Evolutionary conservation across 1,140 invertebrate genomes (phyloP).

Genomic region (Pogonus chalceus): DNA sequence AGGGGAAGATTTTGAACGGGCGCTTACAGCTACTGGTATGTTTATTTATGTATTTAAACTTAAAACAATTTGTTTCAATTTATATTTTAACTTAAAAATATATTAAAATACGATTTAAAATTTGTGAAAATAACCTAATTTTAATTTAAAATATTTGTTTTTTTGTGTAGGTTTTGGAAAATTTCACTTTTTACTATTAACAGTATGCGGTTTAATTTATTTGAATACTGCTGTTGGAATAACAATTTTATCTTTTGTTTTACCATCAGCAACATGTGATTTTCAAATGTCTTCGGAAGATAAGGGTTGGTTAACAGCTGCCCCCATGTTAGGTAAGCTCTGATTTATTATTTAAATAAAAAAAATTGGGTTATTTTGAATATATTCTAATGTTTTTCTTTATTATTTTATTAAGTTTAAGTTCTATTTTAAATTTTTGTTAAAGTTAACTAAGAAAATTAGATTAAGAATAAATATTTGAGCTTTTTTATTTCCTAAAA

Average conservation of each 20-base stretch:
- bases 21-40: conserved; percentile 56
- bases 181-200: conserved; percentile 59
- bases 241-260: conserved; percentile 72
- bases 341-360: conserved; percentile 7
- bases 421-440: no score
- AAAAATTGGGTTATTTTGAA: not conserved
- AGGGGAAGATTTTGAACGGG: conserved; percentile 60
- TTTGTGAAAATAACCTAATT: not conserved
- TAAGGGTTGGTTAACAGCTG: conserved; percentile 62
- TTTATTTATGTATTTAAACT: conserved; percentile 10
- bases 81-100: not conserved
- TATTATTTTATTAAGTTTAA: not conserved
- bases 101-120: not conserved
- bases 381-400: not conserved
- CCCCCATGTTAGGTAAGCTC: conserved; percentile 66
- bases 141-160: not conserved
- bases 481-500: no score
- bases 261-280: conserved; percentile 66
- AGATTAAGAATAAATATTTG: no score
- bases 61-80: conserved; percentile 1
- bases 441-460: no score
- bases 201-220: conserved; percentile 60
- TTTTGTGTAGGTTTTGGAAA: conserved; percentile 60
- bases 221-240: conserved; percentile 72
- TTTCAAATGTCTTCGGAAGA: conserved; percentile 62